phyloP scores from a whole-genome alignment of 2,113 vertebrate species.

The Forbesichthys papilliferus region DNA sequence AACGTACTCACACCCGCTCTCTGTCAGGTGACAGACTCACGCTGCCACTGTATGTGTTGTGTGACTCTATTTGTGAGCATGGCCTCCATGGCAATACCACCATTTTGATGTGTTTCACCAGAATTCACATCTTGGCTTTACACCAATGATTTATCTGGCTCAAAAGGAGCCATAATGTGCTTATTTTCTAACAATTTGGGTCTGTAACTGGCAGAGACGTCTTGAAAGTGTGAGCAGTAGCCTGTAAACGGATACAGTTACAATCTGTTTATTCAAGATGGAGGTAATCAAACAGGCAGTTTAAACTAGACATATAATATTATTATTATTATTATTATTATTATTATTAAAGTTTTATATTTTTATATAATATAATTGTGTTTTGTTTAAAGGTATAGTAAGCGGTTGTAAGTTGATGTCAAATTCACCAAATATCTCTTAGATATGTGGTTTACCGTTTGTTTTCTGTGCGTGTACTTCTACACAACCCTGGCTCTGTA shows the following conservation, averaged over 20 bases:
- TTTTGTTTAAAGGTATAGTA: too few species aligned
- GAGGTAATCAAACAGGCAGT: slow-evolving; percentile 17
- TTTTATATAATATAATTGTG: too few species aligned
- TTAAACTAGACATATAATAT: background rate
- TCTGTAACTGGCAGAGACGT: background rate
- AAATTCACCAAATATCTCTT: too few species aligned
- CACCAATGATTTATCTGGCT: background rate
- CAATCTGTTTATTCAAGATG: slow-evolving; percentile 24
- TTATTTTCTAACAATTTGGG: slow-evolving; percentile 24
- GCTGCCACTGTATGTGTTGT: slow-evolving; percentile 26
- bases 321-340: too few species aligned
- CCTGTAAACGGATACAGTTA: background rate
- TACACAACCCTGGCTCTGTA: too few species aligned
- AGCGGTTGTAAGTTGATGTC: too few species aligned
- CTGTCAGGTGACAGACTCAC: slow-evolving; percentile 40
- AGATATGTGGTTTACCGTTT: too few species aligned
- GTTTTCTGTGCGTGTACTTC: too few species aligned
- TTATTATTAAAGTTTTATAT: too few species aligned
- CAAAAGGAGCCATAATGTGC: slow-evolving; percentile 7
- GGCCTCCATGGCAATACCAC: slow-evolving; percentile 31
- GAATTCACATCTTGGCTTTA: slow-evolving; percentile 11
- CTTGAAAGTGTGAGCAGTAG: background rate
- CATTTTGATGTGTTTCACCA: slow-evolving; percentile 21
- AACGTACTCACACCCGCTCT: slow-evolving; percentile 37
- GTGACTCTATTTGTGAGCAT: slow-evolving; percentile 50